Evolutionary conservation across 2,797 vertebrate genomes (phyloP).

Genomic region (Enteromius unitaeniatus): DNA sequence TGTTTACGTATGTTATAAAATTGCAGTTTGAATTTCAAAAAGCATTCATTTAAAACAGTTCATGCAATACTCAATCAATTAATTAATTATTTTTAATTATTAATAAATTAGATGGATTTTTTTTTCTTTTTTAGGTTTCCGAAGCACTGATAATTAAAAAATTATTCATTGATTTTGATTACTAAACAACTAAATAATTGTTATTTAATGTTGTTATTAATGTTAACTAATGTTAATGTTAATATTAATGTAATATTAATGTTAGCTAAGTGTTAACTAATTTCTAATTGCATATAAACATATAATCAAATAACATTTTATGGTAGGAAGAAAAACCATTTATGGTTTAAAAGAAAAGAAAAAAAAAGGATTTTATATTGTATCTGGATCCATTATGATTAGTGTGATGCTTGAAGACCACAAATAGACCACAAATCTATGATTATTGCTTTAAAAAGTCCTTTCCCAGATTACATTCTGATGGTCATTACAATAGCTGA

Average conservation of each 20-base stretch:
- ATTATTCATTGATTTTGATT: not conserved
- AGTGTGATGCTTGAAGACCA: constrained; percentile 22
- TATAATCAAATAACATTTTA: too few species aligned
- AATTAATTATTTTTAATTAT: not conserved
- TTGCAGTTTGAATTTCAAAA: not conserved
- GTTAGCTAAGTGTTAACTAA: too few species aligned
- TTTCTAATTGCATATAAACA: not conserved
- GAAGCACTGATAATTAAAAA: not conserved
- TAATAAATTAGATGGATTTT: not conserved
- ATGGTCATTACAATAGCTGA: constrained; percentile 47
- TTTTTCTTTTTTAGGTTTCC: not conserved
- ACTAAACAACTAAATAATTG: not conserved
- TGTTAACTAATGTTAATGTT: too few species aligned
- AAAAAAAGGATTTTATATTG: not conserved
- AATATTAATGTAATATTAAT: too few species aligned
- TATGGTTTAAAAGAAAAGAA: not conserved
- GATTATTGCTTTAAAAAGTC: constrained; percentile 50
- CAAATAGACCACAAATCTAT: constrained; percentile 57
- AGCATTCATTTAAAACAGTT: not conserved
- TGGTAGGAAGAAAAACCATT: not conserved
- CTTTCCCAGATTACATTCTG: constrained; percentile 42
- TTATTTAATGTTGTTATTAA: not conserved
- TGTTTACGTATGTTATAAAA: not conserved
- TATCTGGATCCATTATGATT: constrained; percentile 22
- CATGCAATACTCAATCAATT: not conserved